phyloP scores from a whole-genome alignment of 2,113 vertebrate genomes.

The Bostrychus sinensis region DNA sequence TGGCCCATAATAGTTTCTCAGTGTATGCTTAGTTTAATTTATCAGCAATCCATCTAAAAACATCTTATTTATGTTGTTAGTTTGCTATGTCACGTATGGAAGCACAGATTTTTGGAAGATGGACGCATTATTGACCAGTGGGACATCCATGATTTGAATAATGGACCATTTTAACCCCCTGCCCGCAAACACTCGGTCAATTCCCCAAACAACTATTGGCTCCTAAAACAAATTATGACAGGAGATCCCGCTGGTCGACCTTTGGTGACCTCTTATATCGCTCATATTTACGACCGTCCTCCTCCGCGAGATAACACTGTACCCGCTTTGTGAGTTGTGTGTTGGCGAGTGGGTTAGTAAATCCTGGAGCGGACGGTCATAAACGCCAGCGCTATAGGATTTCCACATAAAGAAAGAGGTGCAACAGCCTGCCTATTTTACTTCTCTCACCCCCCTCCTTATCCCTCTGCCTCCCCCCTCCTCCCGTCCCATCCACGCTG shows the following conservation, averaged over 20 bases:
- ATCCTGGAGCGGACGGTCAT: slow-evolving; percentile 70
- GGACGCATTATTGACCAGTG: background rate
- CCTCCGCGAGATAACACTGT: slow-evolving; percentile 63
- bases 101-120: background rate
- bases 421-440: slow-evolving; percentile 61
- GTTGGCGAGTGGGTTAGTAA: slow-evolving; percentile 54
- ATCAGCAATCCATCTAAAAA: too few species aligned
- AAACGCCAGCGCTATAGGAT: slow-evolving; percentile 71
- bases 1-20: too few species aligned
- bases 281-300: slow-evolving; percentile 73
- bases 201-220: slow-evolving; percentile 78
- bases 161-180: slow-evolving; percentile 70
- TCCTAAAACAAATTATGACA: slow-evolving; percentile 89
- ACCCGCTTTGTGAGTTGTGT: slow-evolving; percentile 29
- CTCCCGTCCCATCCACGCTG: slow-evolving; percentile 29
- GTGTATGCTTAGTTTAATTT: too few species aligned
- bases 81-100: too few species aligned
- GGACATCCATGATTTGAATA: background rate
- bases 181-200: slow-evolving; percentile 57
- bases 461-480: background rate
- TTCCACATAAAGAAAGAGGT: slow-evolving; percentile 76
- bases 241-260: slow-evolving; percentile 72
- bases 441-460: background rate
- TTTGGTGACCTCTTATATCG: slow-evolving; percentile 70
- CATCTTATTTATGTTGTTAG: too few species aligned